Evolutionary conservation across 2,797 vertebrate genomes (phyloP).

Genomic region (Protosalanx chinensis): DNA sequence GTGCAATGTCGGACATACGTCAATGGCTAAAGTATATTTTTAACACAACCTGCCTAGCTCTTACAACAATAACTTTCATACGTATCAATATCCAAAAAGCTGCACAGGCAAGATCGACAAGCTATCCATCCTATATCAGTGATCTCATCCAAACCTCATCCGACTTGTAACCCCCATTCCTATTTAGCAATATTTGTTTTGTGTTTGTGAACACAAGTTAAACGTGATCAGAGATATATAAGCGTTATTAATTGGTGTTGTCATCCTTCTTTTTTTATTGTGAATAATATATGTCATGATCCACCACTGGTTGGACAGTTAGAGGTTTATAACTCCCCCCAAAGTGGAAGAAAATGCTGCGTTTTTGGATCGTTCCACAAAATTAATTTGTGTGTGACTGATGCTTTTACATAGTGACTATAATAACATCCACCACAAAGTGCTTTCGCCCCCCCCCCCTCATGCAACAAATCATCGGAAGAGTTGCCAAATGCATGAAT

Average conservation of each 20-base stretch:
- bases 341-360: conserved; percentile 48
- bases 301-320: conserved; percentile 44
- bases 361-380: conserved; percentile 44
- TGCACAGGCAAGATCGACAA: conserved; percentile 64
- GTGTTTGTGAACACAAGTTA: conserved; percentile 75
- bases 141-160: conserved; percentile 71
- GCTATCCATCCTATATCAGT: conserved; percentile 59
- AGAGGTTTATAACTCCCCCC: conserved; percentile 43
- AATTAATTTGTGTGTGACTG: conserved; percentile 45
- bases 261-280: conserved; percentile 66
- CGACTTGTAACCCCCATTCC: conserved; percentile 63
- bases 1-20: conserved; percentile 79
- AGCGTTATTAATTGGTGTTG: conserved; percentile 73
- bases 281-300: conserved; percentile 60
- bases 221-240: conserved; percentile 75
- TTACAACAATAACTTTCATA: conserved; percentile 78
- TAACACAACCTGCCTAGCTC: conserved; percentile 84
- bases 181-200: conserved; percentile 70
- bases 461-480: conserved; percentile 73
- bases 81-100: conserved; percentile 67
- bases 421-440: conserved; percentile 70
- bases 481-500: conserved; percentile 90
- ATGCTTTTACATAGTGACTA: conserved; percentile 63
- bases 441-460: conserved; percentile 73
- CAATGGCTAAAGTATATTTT: conserved; percentile 83